These are phyloP conservation scores for Rotaria sp. DNA, from an alignment of 2,888 invertebrate genomes.

Conservation along the genomic window DNA sequence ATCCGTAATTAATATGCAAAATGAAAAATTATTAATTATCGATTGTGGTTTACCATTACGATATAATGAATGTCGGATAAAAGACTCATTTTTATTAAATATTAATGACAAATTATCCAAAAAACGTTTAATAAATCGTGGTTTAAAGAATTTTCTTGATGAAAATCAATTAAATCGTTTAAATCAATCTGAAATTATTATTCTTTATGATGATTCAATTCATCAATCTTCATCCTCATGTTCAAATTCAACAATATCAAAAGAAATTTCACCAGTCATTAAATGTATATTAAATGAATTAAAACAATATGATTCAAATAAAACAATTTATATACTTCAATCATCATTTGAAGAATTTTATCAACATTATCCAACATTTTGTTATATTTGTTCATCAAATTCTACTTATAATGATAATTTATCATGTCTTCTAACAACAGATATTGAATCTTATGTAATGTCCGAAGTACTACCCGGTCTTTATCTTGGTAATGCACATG, in stretches of 20 bases:
- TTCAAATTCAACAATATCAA: neutral
- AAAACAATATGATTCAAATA: neutral
- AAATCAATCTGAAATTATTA: neutral
- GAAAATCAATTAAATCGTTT: neutral
- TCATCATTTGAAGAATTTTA: constrained; percentile 3
- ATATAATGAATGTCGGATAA: neutral
- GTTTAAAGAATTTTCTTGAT: constrained; percentile 15
- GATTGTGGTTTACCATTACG: constrained; percentile 18
- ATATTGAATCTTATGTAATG: neutral
- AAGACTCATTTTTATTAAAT: constrained; percentile 1
- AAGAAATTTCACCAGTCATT: neutral
- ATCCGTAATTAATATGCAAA: neutral
- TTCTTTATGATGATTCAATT: constrained; percentile 23
- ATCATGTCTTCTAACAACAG: neutral
- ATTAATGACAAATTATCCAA: neutral
- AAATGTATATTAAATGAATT: neutral
- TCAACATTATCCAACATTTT: neutral
- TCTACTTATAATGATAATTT: too few species aligned
- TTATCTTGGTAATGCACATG: constrained; percentile 2
- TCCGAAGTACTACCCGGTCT: neutral
- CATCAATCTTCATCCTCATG: neutral
- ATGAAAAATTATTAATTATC: neutral
- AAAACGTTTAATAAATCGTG: constrained; percentile 19
- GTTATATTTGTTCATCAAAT: neutral
- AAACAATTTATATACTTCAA: neutral